Percentiles rank a stretch among this genome's conserved stretches.
Conservation (phyloP, 2,888 invertebrate species). For the Ectemnius continuus region DNA sequence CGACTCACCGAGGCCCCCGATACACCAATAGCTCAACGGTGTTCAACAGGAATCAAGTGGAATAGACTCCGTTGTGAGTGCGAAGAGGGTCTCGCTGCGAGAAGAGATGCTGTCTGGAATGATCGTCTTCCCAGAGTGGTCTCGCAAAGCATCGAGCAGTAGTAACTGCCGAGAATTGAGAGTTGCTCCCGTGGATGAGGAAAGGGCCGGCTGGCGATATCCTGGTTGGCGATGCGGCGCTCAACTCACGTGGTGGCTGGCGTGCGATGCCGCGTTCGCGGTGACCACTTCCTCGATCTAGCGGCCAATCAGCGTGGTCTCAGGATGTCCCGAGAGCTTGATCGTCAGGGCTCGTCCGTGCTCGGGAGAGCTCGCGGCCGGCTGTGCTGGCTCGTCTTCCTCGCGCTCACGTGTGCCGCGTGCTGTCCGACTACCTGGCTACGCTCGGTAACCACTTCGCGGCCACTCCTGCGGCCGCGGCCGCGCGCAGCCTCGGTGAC, state of each 20-base stretch:
- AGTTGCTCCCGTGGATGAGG: slow-evolving; percentile 16
- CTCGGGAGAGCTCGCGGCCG: slow-evolving; percentile 52
- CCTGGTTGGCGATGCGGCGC: slow-evolving; percentile 52
- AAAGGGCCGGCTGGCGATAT: slow-evolving; percentile 39
- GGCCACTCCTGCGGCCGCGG: slow-evolving; percentile 28
- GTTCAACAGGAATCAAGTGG: neutral
- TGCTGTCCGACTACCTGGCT: slow-evolving; percentile 37
- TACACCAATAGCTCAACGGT: neutral
- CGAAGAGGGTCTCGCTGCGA: neutral
- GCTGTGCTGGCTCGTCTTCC: slow-evolving; percentile 33
- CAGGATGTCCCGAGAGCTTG: slow-evolving; percentile 50
- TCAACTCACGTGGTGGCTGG: slow-evolving; percentile 65
- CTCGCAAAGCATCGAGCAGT: neutral
- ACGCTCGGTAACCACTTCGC: slow-evolving; percentile 51
- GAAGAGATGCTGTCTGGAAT: neutral
- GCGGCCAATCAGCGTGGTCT: slow-evolving; percentile 58
- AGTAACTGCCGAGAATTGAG: neutral
- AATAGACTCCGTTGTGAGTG: neutral
- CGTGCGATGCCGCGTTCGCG: slow-evolving; percentile 59
- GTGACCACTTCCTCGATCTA: slow-evolving; percentile 61
- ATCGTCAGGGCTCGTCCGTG: slow-evolving; percentile 49
- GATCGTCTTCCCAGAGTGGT: neutral
- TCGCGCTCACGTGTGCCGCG: slow-evolving; percentile 59
- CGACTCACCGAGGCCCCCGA: neutral
- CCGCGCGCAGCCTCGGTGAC: neutral